Evolutionary conservation across 2,888 invertebrate genomes (phyloP), one percentile per base, ranked within the genome.

Genomic region (Drosophila mulleri): DNA sequence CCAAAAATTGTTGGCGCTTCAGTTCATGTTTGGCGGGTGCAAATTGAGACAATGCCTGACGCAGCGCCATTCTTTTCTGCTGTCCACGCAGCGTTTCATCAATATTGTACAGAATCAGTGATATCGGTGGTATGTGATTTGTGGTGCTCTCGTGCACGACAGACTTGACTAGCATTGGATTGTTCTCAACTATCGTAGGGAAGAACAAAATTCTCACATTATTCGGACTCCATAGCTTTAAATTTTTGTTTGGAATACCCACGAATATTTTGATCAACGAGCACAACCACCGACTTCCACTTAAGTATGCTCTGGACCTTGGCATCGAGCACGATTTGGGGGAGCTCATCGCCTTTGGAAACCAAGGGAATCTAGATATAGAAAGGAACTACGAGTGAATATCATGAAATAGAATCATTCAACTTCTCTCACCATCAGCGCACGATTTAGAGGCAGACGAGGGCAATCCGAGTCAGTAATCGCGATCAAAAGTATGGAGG

Each of bases 401-500:
- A 7, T 29, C 14, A 8, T 1, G 16, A 29, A 18, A 35, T 29
- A 2, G 1, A n/a, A 3, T 3, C n/a, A 6, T 14, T 32, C 18
- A 32, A n/a, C 8, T 14, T 32, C 2, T 18, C 32, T 72, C 76
- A 92, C 94, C 56, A 96, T 96, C 39, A 97, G 93, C 0, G 96
- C 96, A 20, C 95, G 94, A 37, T 94, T 92, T 0, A 93, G 83
- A 0, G 97, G 96, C 54, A 97, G 91, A 44, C 97, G 94, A 0
- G 97, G 96, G 90, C 97, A 97, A 87, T 97, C 96, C 0, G 95
- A 94, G 89, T 96, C 97, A 58, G 97, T 96, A 72, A 97, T 94
- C 0, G 96, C 96, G 74, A 97, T 94, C 48, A 96, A 94, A 0
- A 96, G 92, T 9, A 97, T 93, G 66, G 95, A 94, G 82, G 96